Base-by-base conservation (phyloP, 2,888 invertebrate genomes). In the Ceraclea dissimilis region DNA sequence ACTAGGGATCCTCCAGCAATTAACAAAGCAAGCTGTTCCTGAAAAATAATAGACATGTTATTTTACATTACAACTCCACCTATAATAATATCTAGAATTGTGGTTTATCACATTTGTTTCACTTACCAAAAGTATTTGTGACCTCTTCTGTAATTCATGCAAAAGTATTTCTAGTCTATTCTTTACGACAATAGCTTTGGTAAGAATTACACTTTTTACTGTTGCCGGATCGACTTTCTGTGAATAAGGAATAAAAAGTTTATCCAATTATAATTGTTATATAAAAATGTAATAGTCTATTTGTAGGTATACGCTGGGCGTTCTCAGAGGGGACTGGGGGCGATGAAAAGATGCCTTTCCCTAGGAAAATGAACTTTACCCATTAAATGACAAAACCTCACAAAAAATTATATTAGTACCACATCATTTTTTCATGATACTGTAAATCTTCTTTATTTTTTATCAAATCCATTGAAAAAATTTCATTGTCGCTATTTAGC, bases 1-100 rank as follows among this genome's bases (percentile, higher is more conserved):
- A 79, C 75, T 65, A 81, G 80, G 52, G 84, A 82, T 60, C 84
- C 83, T 49, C 85, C 85, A 11, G 85, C 85, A 51, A 85, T 67
- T 64, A 84, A 82, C 56, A 79, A 73, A 1, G 86, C 85, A 49
- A 85, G 67, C 56, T 81, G 80, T 67, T 84, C 85, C 85, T 85
- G 64, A 17, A 68, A 57, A 39, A n/a, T 5, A 33, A 34, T 47
- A 46, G 33, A 48, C 34, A 17, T 39, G 11, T 8, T 8, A 31
- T 8, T n/a, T 39, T 13, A 39, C 16, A 16, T 39, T 19, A 47
- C 18, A 19, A 18, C 6, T 47, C 4, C 47, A 17, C 4, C n/a
- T n/a, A n/a, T n/a, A n/a, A n/a, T n/a, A n/a, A n/a, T n/a, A n/a
- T n/a, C 26, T 26, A 26, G 10, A 10, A 4, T 26, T 26, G 10